Evolutionary conservation across 2,888 invertebrate species (phyloP).

Genomic region (Cheilosia impressa): DNA sequence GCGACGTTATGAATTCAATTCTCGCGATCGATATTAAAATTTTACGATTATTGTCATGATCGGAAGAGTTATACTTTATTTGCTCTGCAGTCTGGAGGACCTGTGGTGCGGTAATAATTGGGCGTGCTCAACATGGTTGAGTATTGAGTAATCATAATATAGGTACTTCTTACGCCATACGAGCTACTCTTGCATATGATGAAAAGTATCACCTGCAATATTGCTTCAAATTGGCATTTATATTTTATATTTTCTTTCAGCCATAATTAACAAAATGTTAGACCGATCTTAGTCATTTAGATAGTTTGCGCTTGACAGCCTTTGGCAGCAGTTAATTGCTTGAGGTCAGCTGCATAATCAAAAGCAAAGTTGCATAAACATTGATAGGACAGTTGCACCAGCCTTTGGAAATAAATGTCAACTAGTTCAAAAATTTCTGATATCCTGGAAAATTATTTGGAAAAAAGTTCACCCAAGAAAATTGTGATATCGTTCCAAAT

Average conservation of each 20-base stretch:
- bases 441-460: no score
- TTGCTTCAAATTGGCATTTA: background rate
- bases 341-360: no score
- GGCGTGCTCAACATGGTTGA: slow-evolving; percentile 22
- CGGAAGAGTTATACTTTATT: slow-evolving; percentile 52
- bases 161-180: background rate
- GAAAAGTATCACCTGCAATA: slow-evolving; percentile 2
- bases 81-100: slow-evolving; percentile 36
- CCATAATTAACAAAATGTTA: no score
- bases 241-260: no score
- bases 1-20: slow-evolving; percentile 52
- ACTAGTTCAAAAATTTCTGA: no score
- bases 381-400: no score
- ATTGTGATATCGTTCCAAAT: background rate
- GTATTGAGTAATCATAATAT: slow-evolving; percentile 22
- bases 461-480: no score
- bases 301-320: no score
- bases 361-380: no score
- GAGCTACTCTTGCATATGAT: background rate
- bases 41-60: slow-evolving; percentile 55
- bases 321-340: no score
- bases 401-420: no score
- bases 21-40: slow-evolving; percentile 54
- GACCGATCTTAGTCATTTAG: no score
- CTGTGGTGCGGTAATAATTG: slow-evolving; percentile 42